Evolutionary conservation across 2,888 invertebrate genomes (phyloP), one percentile per base, ranked within the genome.

Genomic region (Himalopsyche kuldschensis): DNA sequence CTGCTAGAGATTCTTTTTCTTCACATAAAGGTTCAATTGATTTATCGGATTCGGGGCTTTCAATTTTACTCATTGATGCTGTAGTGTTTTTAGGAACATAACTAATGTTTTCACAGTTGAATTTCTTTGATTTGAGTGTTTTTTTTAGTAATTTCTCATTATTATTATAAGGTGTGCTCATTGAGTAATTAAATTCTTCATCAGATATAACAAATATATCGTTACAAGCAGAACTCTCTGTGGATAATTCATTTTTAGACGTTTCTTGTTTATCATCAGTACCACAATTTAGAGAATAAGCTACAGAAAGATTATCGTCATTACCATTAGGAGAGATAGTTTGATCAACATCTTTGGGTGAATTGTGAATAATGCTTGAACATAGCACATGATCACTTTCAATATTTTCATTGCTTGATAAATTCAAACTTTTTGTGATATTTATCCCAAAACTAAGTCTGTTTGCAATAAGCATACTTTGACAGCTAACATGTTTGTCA

Each of bases 171-270:
- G 87, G 85, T 35, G 85, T 88, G 87, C 91, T 90, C 78, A 93
- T 88, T 0, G 94, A 94, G 89, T 94, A 94, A 87, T 94, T 93
- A 30, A 94, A 89, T 90, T 94, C 94, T 87, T 93, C 93, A 87
- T 94, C 94, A 75, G 92, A 92, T 84, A 93, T 89, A 84, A 89
- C 88, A 87, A 91, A 90, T 76, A 88, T 87, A 87, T 89, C 88
- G 79, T 80, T 47, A 15, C 30, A 27, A 6, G n/a, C 82, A 35
- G 82, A 84, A 78, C 20, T 69, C 15, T 78, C 80, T 31, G 79
- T 75, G 0, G 46, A 24, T 3, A 80, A 83, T 77, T 83, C 80
- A 47, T 81, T 75, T 6, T n/a, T 20, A 69, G 27, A 69, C 10
- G 27, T 55, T 20, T 1, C 55, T 6, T 55, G 55, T 55, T 55